A percentile compares a stretch with the other conserved stretches of the same genome.
Conservation (phyloP, 2,113 vertebrate species). For the Willisornis vidua region DNA sequence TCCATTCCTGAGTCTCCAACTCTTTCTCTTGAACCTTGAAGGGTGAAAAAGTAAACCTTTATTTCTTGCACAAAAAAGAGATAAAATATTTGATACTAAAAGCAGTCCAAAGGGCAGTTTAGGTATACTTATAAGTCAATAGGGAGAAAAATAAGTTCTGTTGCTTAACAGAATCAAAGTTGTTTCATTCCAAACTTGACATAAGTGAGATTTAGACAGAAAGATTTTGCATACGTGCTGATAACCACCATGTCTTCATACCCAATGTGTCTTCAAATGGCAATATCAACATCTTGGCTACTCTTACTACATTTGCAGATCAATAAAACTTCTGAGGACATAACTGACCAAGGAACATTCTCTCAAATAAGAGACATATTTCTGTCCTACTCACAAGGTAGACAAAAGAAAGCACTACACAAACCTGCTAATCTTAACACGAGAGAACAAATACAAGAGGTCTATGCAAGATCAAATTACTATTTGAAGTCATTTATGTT, state of each 20-base stretch:
- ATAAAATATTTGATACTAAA: neutral
- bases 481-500: neutral
- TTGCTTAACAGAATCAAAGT: neutral
- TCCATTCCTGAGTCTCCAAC: slow-evolving; percentile 72
- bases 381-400: neutral
- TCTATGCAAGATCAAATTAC: neutral
- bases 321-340: neutral
- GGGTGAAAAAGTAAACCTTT: neutral
- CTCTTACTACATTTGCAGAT: neutral
- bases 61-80: neutral
- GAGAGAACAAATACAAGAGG: neutral
- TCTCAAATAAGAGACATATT: neutral
- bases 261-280: neutral
- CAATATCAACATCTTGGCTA: neutral
- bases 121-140: neutral
- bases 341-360: neutral
- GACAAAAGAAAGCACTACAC: neutral
- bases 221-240: neutral
- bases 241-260: neutral
- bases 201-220: neutral
- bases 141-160: neutral
- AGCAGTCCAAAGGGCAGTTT: neutral
- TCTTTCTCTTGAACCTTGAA: slow-evolving; percentile 76
- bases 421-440: neutral
- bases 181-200: neutral